Percentiles rank a stretch among this genome's conserved stretches.
Conservation (phyloP, 2,888 invertebrate genomes). For the Euclidia mi region DNA sequence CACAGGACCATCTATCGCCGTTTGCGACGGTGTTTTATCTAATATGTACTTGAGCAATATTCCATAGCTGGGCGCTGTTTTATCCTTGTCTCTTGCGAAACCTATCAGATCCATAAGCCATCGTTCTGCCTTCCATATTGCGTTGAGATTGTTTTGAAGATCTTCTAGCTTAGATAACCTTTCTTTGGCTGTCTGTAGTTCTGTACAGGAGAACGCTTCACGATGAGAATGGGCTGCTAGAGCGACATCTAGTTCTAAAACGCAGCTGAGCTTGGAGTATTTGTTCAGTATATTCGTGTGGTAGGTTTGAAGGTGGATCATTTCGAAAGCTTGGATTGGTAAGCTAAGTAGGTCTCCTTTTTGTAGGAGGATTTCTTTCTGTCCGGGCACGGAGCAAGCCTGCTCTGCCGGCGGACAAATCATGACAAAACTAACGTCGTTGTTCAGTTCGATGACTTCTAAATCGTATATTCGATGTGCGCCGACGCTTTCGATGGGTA, state of each 20-base stretch:
- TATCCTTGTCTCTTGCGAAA: constrained; percentile 95
- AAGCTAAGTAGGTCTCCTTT: constrained; percentile 96
- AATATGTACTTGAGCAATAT: constrained; percentile 83
- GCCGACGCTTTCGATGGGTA: constrained; percentile 92
- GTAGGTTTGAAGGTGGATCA: constrained; percentile 98
- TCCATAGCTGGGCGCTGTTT: constrained; percentile 82
- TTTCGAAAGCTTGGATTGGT: constrained; percentile 98
- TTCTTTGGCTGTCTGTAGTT: constrained; percentile 96
- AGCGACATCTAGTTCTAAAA: constrained; percentile 97
- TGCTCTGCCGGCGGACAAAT: constrained; percentile 97
- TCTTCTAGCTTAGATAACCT: constrained; percentile 95
- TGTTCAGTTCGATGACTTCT: constrained; percentile 97
- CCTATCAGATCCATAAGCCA: constrained; percentile 99
- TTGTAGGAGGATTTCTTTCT: constrained; percentile 95
- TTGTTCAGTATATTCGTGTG: constrained; percentile 96
- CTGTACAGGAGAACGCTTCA: constrained; percentile 98
- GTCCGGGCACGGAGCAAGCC: constrained; percentile 97
- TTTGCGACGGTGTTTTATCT: constrained; percentile 74
- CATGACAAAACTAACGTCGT: constrained; percentile 97
- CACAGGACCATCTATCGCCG: constrained; percentile 69
- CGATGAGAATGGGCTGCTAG: constrained; percentile 97
- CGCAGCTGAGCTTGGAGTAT: constrained; percentile 97
- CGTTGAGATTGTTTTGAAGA: constrained; percentile 95
- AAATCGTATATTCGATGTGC: constrained; percentile 96
- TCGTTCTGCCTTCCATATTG: constrained; percentile 97